Percentiles rank a stretch among this genome's conserved stretches.
phyloP scores from a whole-genome alignment of 2,113 vertebrate species.

The Leptobrachium leishanense region DNA sequence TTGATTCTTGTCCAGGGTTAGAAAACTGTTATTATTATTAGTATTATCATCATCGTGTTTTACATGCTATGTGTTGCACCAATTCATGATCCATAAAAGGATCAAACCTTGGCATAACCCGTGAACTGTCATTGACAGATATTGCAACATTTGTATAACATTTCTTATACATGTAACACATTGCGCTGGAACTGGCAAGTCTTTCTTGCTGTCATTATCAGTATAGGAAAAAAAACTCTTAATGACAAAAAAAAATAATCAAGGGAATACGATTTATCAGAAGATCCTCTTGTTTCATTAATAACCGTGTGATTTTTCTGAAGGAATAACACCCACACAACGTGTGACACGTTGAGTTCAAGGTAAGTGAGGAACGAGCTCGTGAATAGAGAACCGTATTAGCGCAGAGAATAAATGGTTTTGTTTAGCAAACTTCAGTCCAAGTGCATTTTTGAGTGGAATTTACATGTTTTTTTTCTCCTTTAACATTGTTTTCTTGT shows the following conservation, averaged over 20 bases:
- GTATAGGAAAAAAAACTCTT: neutral
- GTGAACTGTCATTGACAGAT: neutral
- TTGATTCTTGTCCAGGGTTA: no score
- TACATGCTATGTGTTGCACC: neutral
- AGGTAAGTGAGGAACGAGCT: constrained; percentile 28
- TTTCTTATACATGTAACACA: constrained; percentile 20
- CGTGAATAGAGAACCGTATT: neutral
- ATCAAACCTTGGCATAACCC: neutral
- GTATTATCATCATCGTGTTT: neutral
- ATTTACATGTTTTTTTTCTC: constrained; percentile 19
- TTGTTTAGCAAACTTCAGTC: constrained; percentile 21
- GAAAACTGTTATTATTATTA: neutral
- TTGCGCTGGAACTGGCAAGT: constrained; percentile 6
- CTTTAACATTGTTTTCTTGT: constrained; percentile 1
- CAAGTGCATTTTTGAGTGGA: constrained; percentile 7
- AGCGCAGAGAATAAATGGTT: constrained; percentile 4
- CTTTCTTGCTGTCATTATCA: neutral
- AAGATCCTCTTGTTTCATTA: constrained; percentile 3
- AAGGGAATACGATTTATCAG: constrained; percentile 2
- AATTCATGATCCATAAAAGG: no score
- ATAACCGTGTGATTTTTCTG: constrained; percentile 18
- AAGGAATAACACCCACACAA: neutral
- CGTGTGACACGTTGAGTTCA: constrained; percentile 28
- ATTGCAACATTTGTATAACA: constrained; percentile 34
- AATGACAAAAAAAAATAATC: constrained; percentile 20